Percentiles rank a stretch among this genome's conserved stretches.
Conservation (phyloP, 2,113 vertebrate genomes). For the Oryzias curvinotus region DNA sequence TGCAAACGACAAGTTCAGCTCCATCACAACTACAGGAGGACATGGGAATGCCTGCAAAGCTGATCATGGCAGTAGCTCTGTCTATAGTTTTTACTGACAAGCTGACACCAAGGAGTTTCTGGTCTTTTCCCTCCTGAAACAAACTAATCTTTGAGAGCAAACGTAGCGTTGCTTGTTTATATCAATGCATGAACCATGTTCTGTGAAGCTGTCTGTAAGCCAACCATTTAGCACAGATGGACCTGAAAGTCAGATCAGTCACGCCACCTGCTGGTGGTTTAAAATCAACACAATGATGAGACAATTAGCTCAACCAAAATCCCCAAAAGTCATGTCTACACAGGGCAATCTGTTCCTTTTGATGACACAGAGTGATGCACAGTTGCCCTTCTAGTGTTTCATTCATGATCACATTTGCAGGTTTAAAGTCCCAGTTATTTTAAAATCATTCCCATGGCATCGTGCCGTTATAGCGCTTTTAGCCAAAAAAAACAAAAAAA, state of each 20-base stretch:
- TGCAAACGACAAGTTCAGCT: conserved; percentile 23
- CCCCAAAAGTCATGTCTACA: conserved; percentile 2
- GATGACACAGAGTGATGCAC: neutral
- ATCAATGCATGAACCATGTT: neutral
- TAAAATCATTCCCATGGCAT: too few relatives aligned
- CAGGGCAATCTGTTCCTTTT: neutral
- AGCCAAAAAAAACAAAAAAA: too few relatives aligned
- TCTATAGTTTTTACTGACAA: conserved; percentile 55
- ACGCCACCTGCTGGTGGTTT: conserved; percentile 56
- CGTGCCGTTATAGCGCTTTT: too few relatives aligned
- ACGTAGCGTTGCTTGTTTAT: neutral
- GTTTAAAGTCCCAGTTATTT: too few relatives aligned
- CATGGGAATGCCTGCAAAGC: conserved; percentile 53
- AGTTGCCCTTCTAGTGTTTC: neutral
- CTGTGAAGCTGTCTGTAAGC: neutral
- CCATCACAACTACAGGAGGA: conserved; percentile 41
- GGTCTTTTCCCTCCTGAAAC: conserved; percentile 22
- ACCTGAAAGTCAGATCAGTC: neutral
- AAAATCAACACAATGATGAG: conserved; percentile 5
- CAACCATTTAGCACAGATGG: neutral
- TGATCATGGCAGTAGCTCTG: conserved; percentile 24
- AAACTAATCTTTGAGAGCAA: too few relatives aligned
- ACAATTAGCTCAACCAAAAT: neutral
- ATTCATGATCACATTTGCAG: too few relatives aligned
- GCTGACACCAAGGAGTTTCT: conserved; percentile 65